A percentile compares a stretch with the other conserved stretches of the same genome.
Evolutionary conservation across 2,888 invertebrate species (phyloP).

Genomic region (Scaptomyza caliginosa): DNA sequence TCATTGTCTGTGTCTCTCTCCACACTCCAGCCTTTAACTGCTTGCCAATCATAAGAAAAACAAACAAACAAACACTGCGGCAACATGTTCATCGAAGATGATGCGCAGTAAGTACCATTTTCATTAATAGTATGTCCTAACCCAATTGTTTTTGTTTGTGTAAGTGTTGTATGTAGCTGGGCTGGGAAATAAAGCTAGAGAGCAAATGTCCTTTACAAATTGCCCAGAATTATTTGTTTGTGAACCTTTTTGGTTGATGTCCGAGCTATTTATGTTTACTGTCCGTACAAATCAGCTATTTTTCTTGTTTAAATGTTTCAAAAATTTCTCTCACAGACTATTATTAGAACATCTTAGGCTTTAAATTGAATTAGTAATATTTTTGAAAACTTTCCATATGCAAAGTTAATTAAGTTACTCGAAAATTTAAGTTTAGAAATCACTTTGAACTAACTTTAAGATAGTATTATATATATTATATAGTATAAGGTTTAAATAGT

Average conservation of each 20-base stretch:
- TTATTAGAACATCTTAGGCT: too few relatives aligned
- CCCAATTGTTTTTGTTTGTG: not conserved
- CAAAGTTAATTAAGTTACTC: too few relatives aligned
- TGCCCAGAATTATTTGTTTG: not conserved
- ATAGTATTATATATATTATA: too few relatives aligned
- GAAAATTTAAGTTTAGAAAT: too few relatives aligned
- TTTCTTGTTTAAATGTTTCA: too few relatives aligned
- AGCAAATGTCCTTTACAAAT: not conserved
- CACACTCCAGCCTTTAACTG: constrained; percentile 21
- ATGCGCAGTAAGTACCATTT: constrained; percentile 80
- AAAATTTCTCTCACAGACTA: too few relatives aligned
- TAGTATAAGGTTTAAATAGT: too few relatives aligned
- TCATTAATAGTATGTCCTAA: not conserved
- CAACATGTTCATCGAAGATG: constrained; percentile 83
- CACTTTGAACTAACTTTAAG: too few relatives aligned
- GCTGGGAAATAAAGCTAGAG: not conserved
- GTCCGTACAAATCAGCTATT: too few relatives aligned
- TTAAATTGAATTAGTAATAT: too few relatives aligned
- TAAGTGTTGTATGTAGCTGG: not conserved
- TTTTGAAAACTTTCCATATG: not conserved
- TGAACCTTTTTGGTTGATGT: not conserved
- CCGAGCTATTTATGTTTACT: too few relatives aligned
- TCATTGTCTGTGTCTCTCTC: constrained; percentile 19
- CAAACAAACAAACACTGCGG: too few relatives aligned
- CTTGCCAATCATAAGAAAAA: constrained; percentile 32